Evolutionary conservation across 2,797 vertebrate genomes (phyloP).

Genomic region (Danio kyathit): DNA sequence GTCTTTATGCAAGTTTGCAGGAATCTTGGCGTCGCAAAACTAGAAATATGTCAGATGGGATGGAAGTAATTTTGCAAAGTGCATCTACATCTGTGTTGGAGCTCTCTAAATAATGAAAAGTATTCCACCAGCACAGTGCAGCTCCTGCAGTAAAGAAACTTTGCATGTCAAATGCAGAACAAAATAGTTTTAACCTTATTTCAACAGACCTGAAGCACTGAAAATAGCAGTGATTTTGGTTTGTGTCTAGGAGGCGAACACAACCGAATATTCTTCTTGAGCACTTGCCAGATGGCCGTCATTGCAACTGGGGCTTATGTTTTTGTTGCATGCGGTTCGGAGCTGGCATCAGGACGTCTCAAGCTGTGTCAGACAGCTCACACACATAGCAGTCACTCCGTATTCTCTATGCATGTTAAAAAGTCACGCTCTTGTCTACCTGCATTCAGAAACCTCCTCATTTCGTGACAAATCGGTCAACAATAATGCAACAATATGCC

Average conservation of each 20-base stretch:
- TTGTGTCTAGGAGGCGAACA: conserved; percentile 56
- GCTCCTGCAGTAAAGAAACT: not conserved
- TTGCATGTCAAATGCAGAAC: not conserved
- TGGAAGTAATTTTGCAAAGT: conserved; percentile 40
- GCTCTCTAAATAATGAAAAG: conserved; percentile 34
- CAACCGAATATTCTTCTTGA: conserved; percentile 58
- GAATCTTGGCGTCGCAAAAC: conserved; percentile 12
- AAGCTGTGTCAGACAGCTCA: conserved; percentile 46
- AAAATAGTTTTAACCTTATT: conserved; percentile 2
- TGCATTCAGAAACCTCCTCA: conserved; percentile 2
- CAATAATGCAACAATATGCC: not conserved
- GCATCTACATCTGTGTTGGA: conserved; percentile 36
- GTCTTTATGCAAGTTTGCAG: conserved; percentile 23
- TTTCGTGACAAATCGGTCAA: conserved; percentile 5
- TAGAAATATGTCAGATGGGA: conserved; percentile 28
- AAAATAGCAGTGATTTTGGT: conserved; percentile 5
- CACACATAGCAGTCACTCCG: conserved; percentile 33
- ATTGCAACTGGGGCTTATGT: conserved; percentile 59
- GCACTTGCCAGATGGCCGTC: conserved; percentile 59
- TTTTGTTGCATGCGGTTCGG: conserved; percentile 51
- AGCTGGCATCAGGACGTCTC: conserved; percentile 45
- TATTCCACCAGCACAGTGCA: conserved; percentile 21
- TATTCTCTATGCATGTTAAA: conserved; percentile 4
- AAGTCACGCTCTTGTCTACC: conserved; percentile 11
- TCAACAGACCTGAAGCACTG: not conserved